Evolutionary conservation across 2,888 invertebrate genomes (phyloP), one percentile per base, ranked within the genome.

Genomic region (Acanthosepion esculentum): DNA sequence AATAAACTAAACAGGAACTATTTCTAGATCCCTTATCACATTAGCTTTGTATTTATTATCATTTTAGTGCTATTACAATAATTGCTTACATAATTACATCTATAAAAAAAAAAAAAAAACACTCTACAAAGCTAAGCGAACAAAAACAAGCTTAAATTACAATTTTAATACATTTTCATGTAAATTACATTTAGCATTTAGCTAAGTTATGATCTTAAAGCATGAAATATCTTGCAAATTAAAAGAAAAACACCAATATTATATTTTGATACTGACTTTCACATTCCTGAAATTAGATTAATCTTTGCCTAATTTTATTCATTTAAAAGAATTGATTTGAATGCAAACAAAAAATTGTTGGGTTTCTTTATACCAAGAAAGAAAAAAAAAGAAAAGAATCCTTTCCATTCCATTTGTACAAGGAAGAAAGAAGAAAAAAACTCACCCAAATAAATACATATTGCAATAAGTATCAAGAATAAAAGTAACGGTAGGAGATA

Each of bases 391-490:
- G 41, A 41, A 41, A 41, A 41, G 41, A 41, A 41, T 41, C 26
- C 4, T 78, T 78, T 6, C 3, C 78, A 78, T 78, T 78, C n/a
- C 29, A 78, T n/a, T 12, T 78, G n/a, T 23, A 59, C 15, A 29
- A 53, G 7, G 91, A 29, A 29, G 59, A 10, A 48, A 48, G 29
- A n/a, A 5, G 29, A 7, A 20, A 23, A 48, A 48, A 53, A 94
- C 96, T 96, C 95, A 97, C 97, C 96, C 96, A 94, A 96, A 95
- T 96, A 96, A 96, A 94, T 96, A 97, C 94, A 97, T 96, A 95
- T 96, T 96, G 95, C 96, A 97, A 95, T 97, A 97, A 33, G 96
- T 96, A 95, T 97, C 97, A 95, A 97, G 95, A 91, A 97, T 96
- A 95, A 96, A 96, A 6, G 96, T 96, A 48, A 97, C 96, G 95